These are phyloP conservation scores for Trichopoda pennipes DNA, from an alignment of 2,888 invertebrate species.

Conservation along the genomic window DNA sequence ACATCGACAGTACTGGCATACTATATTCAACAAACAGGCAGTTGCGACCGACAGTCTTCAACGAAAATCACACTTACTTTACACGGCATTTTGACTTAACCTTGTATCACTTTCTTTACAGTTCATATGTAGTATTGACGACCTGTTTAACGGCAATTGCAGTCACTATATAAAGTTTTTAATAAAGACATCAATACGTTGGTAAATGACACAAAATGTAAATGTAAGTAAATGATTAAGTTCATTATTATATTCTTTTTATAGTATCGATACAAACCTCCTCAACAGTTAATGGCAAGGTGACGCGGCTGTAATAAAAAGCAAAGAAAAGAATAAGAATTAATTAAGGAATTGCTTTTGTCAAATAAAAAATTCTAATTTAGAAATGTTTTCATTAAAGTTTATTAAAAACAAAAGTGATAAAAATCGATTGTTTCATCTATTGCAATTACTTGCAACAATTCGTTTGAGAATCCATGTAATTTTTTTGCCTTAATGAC, in stretches of 20 bases:
- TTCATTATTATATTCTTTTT: conserved; percentile 39
- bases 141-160: conserved; percentile 26
- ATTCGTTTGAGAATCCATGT: too few species aligned
- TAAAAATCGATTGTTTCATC: neutral
- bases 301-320: conserved; percentile 91
- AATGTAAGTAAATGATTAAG: conserved; percentile 13
- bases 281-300: conserved; percentile 97
- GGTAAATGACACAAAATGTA: conserved; percentile 11
- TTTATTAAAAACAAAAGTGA: too few species aligned
- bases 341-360: conserved; percentile 54
- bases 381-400: neutral
- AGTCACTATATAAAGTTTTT: conserved; percentile 14
- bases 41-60: too few species aligned
- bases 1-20: too few species aligned
- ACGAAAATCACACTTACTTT: too few species aligned
- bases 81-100: too few species aligned
- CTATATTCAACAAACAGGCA: too few species aligned
- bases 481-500: too few species aligned
- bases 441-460: too few species aligned
- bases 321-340: conserved; percentile 48
- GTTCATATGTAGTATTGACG: conserved; percentile 18
- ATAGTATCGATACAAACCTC: conserved; percentile 86
- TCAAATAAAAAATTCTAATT: conserved; percentile 32
- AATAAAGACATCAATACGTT: conserved; percentile 1
- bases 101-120: neutral